Conservation (phyloP, 1,140 invertebrate genomes). For the Ridgeia piscesae region DNA sequence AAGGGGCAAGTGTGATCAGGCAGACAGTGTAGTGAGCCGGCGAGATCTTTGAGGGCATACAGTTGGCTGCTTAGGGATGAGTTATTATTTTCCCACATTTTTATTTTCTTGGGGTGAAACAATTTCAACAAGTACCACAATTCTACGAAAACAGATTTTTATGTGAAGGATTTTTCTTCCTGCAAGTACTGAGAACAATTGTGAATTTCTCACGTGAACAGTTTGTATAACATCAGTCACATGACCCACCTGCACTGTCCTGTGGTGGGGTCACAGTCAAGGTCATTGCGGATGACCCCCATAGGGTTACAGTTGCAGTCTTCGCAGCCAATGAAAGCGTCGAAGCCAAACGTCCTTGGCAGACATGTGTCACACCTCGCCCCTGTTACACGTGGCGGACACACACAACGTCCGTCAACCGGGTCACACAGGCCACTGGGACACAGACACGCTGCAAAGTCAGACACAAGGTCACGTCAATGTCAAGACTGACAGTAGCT, state of each 20-base stretch:
- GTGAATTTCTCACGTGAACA: neutral
- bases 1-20: too few species aligned
- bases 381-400: slow-evolving; percentile 79
- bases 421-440: slow-evolving; percentile 55
- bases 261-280: slow-evolving; percentile 84
- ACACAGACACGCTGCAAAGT: slow-evolving; percentile 54
- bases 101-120: neutral
- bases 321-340: slow-evolving; percentile 92
- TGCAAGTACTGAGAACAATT: neutral
- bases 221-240: neutral
- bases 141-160: neutral
- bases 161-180: neutral
- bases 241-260: slow-evolving; percentile 75
- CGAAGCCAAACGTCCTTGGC: slow-evolving; percentile 85
- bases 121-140: slow-evolving; percentile 24
- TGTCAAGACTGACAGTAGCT: neutral
- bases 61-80: too few species aligned
- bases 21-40: too few species aligned
- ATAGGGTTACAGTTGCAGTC: slow-evolving; percentile 85
- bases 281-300: slow-evolving; percentile 74
- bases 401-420: slow-evolving; percentile 72
- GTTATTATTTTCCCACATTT: too few species aligned
- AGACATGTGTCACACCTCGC: slow-evolving; percentile 85
- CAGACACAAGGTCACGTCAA: neutral
- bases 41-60: too few species aligned